Evolutionary conservation across 2,113 vertebrate species (phyloP).

Genomic region (Nymphicus hollandicus): DNA sequence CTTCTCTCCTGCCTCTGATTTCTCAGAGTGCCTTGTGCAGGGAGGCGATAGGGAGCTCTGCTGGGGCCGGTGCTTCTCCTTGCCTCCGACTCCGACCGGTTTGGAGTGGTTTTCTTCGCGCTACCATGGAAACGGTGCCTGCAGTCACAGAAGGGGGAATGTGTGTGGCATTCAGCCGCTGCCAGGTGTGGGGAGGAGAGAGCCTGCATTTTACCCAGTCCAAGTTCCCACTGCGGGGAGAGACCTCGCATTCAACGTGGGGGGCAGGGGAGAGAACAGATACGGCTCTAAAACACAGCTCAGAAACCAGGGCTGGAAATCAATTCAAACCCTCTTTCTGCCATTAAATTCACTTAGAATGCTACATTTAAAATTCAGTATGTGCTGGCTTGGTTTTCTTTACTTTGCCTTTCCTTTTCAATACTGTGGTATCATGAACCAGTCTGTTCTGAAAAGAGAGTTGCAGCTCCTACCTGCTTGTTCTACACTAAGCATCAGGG

Average conservation of each 20-base stretch:
- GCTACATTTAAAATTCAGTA: neutral
- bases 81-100: neutral
- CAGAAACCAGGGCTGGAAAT: neutral
- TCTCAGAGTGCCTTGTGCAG: neutral
- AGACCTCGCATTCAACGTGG: neutral
- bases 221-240: neutral
- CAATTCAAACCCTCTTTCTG: neutral
- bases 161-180: neutral
- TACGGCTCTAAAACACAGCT: neutral
- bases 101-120: neutral
- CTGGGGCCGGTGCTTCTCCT: neutral
- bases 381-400: neutral
- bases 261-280: neutral
- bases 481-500: neutral
- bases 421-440: neutral
- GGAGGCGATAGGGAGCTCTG: neutral
- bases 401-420: neutral
- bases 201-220: neutral
- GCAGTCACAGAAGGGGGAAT: neutral
- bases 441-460: neutral
- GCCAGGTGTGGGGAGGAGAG: slow-evolving; percentile 13
- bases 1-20: neutral
- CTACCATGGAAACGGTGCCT: neutral
- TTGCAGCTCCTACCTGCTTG: neutral
- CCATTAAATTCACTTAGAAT: neutral